A percentile compares a stretch with the other conserved stretches of the same genome.
Conservation (phyloP, 2,797 vertebrate genomes). For the Halcyon chelicuti region DNA sequence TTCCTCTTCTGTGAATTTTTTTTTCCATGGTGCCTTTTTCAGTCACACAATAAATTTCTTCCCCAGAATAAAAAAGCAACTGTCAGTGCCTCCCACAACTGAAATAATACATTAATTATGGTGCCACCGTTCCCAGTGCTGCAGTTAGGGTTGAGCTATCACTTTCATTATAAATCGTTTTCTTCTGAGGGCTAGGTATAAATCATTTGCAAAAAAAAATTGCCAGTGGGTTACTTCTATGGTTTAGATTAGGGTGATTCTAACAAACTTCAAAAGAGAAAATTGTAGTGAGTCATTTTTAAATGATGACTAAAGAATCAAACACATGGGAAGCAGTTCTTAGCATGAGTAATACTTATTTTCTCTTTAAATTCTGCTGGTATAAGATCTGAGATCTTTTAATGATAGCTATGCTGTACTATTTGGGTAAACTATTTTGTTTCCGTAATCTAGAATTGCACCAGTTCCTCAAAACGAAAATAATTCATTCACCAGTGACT, state of each 20-base stretch:
- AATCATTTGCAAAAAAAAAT: constrained; percentile 25
- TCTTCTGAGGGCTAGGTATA: neutral
- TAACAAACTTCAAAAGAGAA: neutral
- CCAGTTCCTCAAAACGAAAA: neutral
- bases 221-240: neutral
- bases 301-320: constrained; percentile 2
- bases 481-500: neutral
- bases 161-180: constrained; percentile 44
- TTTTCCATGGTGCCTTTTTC: constrained; percentile 10
- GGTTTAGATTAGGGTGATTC: constrained; percentile 18
- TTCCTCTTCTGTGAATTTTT: neutral
- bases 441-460: neutral
- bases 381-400: neutral
- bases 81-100: constrained; percentile 34
- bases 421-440: neutral
- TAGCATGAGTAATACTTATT: constrained; percentile 20
- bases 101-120: constrained; percentile 60
- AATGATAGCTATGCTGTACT: neutral
- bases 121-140: constrained; percentile 16
- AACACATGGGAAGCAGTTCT: neutral
- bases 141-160: constrained; percentile 48
- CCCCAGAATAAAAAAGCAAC: constrained; percentile 45
- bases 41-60: constrained; percentile 52
- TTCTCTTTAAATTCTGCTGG: neutral
- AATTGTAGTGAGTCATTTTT: constrained; percentile 23